These are phyloP conservation scores for Gephyroberyx darwinii DNA, from an alignment of 2,797 vertebrate species.

Conservation along the genomic window DNA sequence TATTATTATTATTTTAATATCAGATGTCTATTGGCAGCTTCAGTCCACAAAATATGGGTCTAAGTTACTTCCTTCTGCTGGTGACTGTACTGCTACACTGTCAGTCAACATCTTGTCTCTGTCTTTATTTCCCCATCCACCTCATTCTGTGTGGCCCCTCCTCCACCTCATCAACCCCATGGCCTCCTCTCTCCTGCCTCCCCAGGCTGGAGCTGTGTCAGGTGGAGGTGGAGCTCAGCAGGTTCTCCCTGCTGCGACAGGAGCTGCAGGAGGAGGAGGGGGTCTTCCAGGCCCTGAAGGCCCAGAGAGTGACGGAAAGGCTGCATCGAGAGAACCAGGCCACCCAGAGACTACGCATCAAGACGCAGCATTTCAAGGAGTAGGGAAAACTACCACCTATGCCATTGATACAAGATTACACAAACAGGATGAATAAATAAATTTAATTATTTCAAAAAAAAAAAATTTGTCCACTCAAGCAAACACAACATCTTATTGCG, in stretches of 20 bases:
- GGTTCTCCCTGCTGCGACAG: constrained; percentile 63
- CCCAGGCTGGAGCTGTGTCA: constrained; percentile 80
- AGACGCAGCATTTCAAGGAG: constrained; percentile 71
- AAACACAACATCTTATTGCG: background rate
- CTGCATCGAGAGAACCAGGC: constrained; percentile 78
- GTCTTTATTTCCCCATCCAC: too few species aligned
- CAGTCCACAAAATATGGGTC: too few species aligned
- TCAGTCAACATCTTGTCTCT: background rate
- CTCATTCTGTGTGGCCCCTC: too few species aligned
- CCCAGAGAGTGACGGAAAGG: constrained; percentile 61
- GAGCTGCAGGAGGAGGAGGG: constrained; percentile 73
- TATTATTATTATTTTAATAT: too few species aligned
- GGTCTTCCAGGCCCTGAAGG: constrained; percentile 63
- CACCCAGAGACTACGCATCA: constrained; percentile 64
- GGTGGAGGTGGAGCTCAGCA: constrained; percentile 81
- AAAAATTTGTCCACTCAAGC: constrained; percentile 2
- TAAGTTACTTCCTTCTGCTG: too few species aligned
- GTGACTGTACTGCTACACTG: too few species aligned
- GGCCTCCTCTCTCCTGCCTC: constrained; percentile 10
- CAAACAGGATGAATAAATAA: background rate
- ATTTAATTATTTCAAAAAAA: too few species aligned
- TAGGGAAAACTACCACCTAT: constrained; percentile 53
- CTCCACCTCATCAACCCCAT: background rate
- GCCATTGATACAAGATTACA: background rate
- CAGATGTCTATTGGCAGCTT: too few species aligned